Evolutionary conservation across 2,797 vertebrate genomes (phyloP), one percentile per base, ranked within the genome.

Genomic region (Enteromius paludinosus): DNA sequence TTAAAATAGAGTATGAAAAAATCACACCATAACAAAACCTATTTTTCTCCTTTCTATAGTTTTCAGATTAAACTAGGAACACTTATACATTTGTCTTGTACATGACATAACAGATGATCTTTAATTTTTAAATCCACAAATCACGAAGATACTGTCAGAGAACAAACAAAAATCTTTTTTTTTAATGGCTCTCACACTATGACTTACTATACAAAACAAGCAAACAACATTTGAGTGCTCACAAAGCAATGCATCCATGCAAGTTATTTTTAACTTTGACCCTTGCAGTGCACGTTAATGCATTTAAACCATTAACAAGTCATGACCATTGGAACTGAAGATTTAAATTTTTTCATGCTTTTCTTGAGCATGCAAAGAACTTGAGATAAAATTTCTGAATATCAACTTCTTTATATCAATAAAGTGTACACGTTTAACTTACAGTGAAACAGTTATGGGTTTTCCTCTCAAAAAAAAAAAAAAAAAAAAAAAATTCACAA

Each of bases 231-330:
- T 30, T 72, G 59, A 30, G 69, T 28, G 62, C 5, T 80, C 56
- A 78, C 23, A 81, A 82, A 59, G 59, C 66, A 70, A 75, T 65
- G 45, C 35, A 59, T 64, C 25, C 79, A 82, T 73, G 68, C 73
- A 54, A 38, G 12, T 77, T 54, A 62, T 18, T 30, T 17, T 78
- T n/a, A 38, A 83, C 79, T 66, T 33, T 72, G 35, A 80, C 41
- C 30, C 59, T 79, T 78, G 79, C 79, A 33, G 28, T 45, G 15
- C 35, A 33, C 69, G n/a, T 73, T 38, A 45, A 78, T 8, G 5
- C 15, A 45, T 47, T 41, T 23, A 8, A 54, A 65, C 35, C 30
- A 38, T 25, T 54, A 69, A 54, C 62, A 65, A 56, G 38, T 33
- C 0, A 18, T 12, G 23, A 64, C 41, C 28, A 35, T 52, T 33